Evolutionary conservation across 2,113 vertebrate genomes (phyloP), one percentile per base, ranked within the genome.

Genomic region (Ceyx melanurus): DNA sequence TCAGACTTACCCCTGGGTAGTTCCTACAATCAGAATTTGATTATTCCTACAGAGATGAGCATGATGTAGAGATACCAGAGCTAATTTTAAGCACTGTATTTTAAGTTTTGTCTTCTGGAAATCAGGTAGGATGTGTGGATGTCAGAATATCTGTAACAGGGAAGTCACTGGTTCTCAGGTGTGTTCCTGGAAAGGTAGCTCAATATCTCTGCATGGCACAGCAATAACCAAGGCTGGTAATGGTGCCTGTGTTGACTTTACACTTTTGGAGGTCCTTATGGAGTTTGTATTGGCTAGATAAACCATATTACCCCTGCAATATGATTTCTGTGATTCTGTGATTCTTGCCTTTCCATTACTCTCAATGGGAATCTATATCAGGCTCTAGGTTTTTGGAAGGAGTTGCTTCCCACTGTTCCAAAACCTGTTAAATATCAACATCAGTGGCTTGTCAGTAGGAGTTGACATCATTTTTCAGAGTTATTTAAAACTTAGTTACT

Each of bases 401-500:
- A 84, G 9, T 4, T 64, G 70, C 31, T 86, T 78, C 40, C 40
- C 31, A 4, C 8, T 75, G 2, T 88, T 93, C 57, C 35, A 40
- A 90, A 86, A 58, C 45, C 50, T 94, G 48, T 93, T 92, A 84
- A 68, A 72, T 84, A 26, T 64, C 72, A 82, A 13, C 15, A 17
- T 86, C 31, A 65, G 23, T 28, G 31, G 7, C 42, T 90, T 72
- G 33, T 84, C 57, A 33, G 43, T 60, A 13, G 1, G 0, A 88
- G 57, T n/a, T 82, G 54, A 90, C 31, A 1, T 88, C 73, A 73
- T 90, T 90, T 61, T 75, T 91, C 61, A 65, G 51, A 86, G 83
- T 92, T 83, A 62, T 75, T 77, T 93, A 86, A 88, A 86, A 60
- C 33, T 15, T 22, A 66, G 93, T 96, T 96, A 92, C 72, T 94